phyloP scores from a whole-genome alignment of 1,140 invertebrate species.

The Coenobita brevimanus region DNA sequence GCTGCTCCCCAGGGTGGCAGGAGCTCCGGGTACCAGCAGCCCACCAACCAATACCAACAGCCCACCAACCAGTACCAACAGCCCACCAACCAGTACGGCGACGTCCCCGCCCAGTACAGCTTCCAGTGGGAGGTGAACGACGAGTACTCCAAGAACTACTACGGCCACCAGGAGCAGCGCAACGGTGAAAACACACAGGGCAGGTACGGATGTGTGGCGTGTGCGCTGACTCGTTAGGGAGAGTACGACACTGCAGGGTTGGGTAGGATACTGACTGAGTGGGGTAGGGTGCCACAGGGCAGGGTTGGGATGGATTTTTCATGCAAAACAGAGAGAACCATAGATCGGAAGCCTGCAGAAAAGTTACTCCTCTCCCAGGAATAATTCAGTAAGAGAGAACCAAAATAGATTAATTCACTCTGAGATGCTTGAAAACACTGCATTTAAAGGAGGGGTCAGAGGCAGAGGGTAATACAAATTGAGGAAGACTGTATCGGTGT shows the following conservation, averaged over 20 bases:
- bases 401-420: no score
- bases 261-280: no score
- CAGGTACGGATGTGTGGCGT: conserved; percentile 6
- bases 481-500: no score
- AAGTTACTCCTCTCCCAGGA: no score
- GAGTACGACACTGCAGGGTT: not conserved
- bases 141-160: conserved; percentile 43
- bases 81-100: not conserved
- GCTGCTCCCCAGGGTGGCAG: not conserved
- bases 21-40: not conserved
- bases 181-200: conserved; percentile 28
- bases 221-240: not conserved
- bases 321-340: no score
- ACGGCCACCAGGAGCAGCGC: conserved; percentile 52
- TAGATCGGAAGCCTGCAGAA: no score
- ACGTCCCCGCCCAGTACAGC: conserved; percentile 31
- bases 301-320: no score
- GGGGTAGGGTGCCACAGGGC: no score
- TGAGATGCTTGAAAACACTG: no score
- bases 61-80: not conserved
- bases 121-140: conserved; percentile 55
- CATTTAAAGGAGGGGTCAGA: no score
- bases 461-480: no score
- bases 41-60: not conserved
- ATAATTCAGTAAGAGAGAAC: no score